Evolutionary conservation across 2,113 vertebrate genomes (phyloP).

Genomic region (Mirza zaza): DNA sequence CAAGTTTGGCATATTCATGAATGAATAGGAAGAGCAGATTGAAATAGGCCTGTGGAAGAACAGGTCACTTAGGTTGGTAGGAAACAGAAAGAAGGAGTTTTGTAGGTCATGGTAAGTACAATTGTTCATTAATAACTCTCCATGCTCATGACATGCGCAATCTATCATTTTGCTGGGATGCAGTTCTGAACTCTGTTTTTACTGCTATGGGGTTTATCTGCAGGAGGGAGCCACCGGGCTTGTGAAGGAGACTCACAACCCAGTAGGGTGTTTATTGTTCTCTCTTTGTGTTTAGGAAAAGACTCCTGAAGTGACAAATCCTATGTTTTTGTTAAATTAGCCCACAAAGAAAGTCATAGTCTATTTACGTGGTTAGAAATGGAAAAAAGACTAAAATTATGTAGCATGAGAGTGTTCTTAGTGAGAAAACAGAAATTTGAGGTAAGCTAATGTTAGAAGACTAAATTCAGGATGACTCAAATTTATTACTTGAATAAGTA

Average conservation of each 20-base stretch:
- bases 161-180: background rate
- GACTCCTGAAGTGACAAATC: background rate
- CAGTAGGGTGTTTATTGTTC: background rate
- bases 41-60: background rate
- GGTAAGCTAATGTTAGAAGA: constrained; percentile 6
- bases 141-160: background rate
- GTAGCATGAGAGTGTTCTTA: background rate
- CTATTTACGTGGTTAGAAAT: background rate
- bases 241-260: background rate
- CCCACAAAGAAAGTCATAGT: background rate
- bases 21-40: background rate
- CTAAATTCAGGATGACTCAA: background rate
- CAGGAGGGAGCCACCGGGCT: background rate
- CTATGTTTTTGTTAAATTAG: background rate
- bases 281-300: background rate
- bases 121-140: background rate
- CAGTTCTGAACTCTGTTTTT: background rate
- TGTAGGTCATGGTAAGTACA: background rate
- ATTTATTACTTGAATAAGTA: background rate
- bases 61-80: background rate
- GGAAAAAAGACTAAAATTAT: background rate
- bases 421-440: constrained; percentile 7
- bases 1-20: background rate
- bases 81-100: background rate
- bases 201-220: background rate